A percentile compares a stretch with the other conserved stretches of the same genome.
Conservation (phyloP, 2,113 vertebrate genomes). For the Petaurus breviceps region DNA sequence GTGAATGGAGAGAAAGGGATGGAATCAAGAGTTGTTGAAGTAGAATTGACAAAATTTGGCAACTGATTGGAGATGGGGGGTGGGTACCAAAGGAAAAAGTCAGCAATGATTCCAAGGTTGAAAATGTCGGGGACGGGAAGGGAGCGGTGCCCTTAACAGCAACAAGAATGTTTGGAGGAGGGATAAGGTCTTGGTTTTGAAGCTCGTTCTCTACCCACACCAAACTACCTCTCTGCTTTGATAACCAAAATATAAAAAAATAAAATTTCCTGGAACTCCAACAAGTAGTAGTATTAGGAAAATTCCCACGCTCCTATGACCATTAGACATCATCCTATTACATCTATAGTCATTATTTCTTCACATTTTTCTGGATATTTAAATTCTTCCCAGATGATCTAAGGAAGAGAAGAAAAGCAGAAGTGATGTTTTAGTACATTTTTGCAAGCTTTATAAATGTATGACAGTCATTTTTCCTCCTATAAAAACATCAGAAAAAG, state of each 20-base stretch:
- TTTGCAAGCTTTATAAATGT: neutral
- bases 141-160: neutral
- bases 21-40: neutral
- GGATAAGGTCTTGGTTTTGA: neutral
- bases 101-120: neutral
- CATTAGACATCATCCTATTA: neutral
- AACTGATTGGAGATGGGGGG: neutral
- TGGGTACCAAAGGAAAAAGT: neutral
- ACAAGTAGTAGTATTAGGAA: neutral
- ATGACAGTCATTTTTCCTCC: neutral
- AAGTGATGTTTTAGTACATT: neutral
- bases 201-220: neutral
- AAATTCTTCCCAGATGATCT: conserved; percentile 15
- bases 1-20: neutral
- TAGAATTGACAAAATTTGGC: neutral
- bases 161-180: neutral
- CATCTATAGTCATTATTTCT: neutral
- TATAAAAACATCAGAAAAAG: neutral
- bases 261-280: neutral
- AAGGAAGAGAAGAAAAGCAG: neutral
- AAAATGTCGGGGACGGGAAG: neutral
- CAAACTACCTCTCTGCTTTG: neutral
- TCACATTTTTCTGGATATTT: neutral
- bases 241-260: neutral
- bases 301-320: neutral